A percentile compares a stretch with the other conserved stretches of the same genome.
Evolutionary conservation across 2,888 invertebrate genomes (phyloP).

Genomic region (Opisthograptis luteolata): DNA sequence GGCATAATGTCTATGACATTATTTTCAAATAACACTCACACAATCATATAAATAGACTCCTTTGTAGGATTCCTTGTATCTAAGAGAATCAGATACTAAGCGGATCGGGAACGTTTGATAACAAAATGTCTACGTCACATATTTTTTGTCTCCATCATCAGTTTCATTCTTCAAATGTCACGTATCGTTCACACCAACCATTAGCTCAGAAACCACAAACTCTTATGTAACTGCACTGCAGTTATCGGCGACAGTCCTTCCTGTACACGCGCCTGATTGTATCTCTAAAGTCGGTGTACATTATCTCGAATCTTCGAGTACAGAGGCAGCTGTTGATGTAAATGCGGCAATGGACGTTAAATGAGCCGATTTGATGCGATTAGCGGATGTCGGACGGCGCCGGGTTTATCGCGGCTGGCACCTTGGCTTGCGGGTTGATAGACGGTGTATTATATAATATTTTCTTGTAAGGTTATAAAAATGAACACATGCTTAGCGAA

Average conservation of each 20-base stretch:
- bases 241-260: slow-evolving; percentile 43
- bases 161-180: background rate
- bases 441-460: background rate
- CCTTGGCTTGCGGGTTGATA: slow-evolving; percentile 34
- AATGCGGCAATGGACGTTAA: slow-evolving; percentile 62
- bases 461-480: too few species aligned
- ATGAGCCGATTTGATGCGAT: slow-evolving; percentile 56
- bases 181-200: slow-evolving; percentile 9
- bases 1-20: too few species aligned
- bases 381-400: slow-evolving; percentile 55
- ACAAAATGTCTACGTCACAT: too few species aligned
- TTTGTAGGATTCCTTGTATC: too few species aligned
- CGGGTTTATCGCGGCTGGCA: slow-evolving; percentile 51
- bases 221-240: slow-evolving; percentile 29
- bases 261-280: slow-evolving; percentile 45
- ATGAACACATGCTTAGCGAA: too few species aligned
- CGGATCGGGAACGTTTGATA: too few species aligned
- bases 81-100: too few species aligned
- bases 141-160: background rate
- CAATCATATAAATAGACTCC: too few species aligned
- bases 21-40: too few species aligned
- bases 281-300: slow-evolving; percentile 57
- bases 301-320: slow-evolving; percentile 58
- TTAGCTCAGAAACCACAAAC: slow-evolving; percentile 23
- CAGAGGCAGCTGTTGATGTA: slow-evolving; percentile 55